phyloP scores from a whole-genome alignment of 2,888 invertebrate genomes.

The Polietes domitor region DNA sequence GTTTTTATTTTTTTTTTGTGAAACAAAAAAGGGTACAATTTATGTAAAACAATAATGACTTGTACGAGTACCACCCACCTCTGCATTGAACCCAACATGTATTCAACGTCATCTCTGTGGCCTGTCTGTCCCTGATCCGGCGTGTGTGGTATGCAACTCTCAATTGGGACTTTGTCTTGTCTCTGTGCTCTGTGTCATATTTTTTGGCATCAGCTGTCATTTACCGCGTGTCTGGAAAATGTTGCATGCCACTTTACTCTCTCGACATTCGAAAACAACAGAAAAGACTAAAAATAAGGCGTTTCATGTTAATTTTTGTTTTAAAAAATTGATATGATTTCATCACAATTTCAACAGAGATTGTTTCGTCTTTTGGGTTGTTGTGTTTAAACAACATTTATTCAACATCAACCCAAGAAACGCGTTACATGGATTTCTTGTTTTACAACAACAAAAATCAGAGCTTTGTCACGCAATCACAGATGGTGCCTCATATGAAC shows the following conservation, averaged over 20 bases:
- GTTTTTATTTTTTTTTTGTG: no score
- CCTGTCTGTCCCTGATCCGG: slow-evolving; percentile 1
- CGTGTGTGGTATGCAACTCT: not conserved
- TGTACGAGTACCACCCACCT: not conserved
- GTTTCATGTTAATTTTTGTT: slow-evolving; percentile 26
- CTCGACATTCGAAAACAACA: not conserved
- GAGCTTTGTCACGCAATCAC: slow-evolving; percentile 21
- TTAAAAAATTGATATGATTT: slow-evolving; percentile 24
- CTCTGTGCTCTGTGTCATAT: slow-evolving; percentile 11
- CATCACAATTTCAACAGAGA: slow-evolving; percentile 19
- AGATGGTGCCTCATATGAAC: slow-evolving; percentile 5
- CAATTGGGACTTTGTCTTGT: not conserved
- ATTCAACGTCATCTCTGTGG: not conserved
- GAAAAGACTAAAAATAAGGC: not conserved
- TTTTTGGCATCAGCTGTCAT: slow-evolving; percentile 48
- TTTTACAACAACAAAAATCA: slow-evolving; percentile 1
- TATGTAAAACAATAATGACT: no score
- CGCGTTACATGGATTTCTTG: slow-evolving; percentile 14
- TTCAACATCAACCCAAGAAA: not conserved
- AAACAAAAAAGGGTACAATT: no score
- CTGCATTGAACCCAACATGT: not conserved
- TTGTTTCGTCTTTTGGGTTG: not conserved
- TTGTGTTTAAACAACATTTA: not conserved
- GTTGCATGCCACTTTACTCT: slow-evolving; percentile 29
- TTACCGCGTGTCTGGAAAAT: slow-evolving; percentile 25